Evolutionary conservation across 2,113 vertebrate species (phyloP).

Genomic region (Aleadryas rufinucha): DNA sequence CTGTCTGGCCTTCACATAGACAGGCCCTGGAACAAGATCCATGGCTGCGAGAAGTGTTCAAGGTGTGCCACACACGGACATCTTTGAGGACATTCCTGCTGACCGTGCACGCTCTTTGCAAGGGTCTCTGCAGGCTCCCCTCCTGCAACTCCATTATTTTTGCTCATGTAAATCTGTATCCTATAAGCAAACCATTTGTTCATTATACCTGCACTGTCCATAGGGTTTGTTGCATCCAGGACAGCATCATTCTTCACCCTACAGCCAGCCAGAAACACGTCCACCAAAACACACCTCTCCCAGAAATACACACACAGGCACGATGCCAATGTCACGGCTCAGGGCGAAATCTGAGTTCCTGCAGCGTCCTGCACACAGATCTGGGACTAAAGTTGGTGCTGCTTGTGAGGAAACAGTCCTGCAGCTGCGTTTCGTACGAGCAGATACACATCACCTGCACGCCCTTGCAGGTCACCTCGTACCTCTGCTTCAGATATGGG

Average conservation of each 20-base stretch:
- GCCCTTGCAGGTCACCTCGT: background rate
- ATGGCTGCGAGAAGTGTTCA: accelerated
- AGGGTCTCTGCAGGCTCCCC: background rate
- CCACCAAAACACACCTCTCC: background rate
- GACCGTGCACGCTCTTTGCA: background rate
- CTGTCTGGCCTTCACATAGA: background rate
- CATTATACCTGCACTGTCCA: background rate
- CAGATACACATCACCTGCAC: background rate
- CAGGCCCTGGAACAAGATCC: background rate
- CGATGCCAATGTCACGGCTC: accelerated
- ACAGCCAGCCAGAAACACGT: background rate
- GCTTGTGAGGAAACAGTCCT: background rate
- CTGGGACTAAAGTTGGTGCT: background rate
- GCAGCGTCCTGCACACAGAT: background rate
- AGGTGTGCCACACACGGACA: background rate
- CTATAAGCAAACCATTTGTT: background rate
- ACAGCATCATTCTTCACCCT: background rate
- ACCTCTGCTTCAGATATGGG: background rate
- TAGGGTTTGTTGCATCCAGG: background rate
- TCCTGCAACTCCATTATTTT: background rate
- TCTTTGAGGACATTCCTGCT: background rate
- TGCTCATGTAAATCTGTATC: background rate
- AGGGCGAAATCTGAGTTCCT: background rate
- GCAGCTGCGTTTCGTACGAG: background rate
- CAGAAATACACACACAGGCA: accelerated